Percentiles rank a stretch among this genome's conserved stretches.
Conservation (phyloP, 2,113 vertebrate genomes). For the Hydrolagus affinis region DNA sequence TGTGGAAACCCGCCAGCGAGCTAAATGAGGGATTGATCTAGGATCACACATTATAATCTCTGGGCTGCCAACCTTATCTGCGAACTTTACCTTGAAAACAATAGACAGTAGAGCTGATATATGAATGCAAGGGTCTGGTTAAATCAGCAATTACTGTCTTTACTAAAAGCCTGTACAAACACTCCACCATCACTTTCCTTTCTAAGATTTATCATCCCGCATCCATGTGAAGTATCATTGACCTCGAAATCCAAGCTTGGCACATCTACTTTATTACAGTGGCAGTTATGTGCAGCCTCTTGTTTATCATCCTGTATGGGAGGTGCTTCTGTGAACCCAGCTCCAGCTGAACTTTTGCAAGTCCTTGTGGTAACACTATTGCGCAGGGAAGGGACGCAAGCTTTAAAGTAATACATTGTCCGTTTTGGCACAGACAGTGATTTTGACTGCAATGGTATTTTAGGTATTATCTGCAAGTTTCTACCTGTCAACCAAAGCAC, state of each 20-base stretch:
- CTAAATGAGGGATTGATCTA: constrained; percentile 19
- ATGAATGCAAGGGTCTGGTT: neutral
- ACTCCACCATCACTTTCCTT: neutral
- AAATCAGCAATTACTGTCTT: neutral
- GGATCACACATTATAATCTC: neutral
- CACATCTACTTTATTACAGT: neutral
- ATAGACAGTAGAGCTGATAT: neutral
- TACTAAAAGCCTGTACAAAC: neutral
- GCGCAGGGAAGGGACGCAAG: neutral
- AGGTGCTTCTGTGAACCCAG: neutral
- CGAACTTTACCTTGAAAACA: constrained; percentile 12
- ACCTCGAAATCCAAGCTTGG: neutral
- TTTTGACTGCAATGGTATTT: neutral
- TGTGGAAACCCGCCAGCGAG: neutral
- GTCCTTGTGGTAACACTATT: neutral
- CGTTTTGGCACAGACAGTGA: neutral
- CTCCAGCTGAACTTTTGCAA: neutral
- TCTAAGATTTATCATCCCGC: too few relatives aligned
- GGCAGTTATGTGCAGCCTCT: neutral
- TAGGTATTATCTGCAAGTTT: neutral
- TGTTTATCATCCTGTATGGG: neutral
- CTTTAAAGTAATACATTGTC: constrained; percentile 4
- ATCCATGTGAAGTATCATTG: neutral
- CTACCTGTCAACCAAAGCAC: neutral
- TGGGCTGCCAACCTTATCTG: constrained; percentile 18